phyloP scores from a whole-genome alignment of 1,140 invertebrate genomes.

The Pogonus chalceus region DNA sequence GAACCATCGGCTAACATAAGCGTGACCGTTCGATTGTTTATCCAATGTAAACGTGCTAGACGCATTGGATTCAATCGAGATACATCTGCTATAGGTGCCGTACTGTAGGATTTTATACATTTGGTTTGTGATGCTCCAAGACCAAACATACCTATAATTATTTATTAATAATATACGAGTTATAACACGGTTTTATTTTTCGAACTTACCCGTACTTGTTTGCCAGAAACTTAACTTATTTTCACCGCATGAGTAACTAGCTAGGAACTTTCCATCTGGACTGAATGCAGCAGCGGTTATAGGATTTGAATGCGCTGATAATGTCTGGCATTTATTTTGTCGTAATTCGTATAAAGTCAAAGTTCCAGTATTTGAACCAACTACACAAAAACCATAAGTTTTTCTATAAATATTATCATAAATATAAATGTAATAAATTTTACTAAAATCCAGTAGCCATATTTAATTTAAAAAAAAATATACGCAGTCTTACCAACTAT shows the following conservation, averaged over 20 bases:
- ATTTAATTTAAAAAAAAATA: neutral
- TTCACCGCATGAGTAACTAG: slow-evolving; percentile 91
- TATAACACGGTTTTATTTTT: neutral
- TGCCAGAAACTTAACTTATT: slow-evolving; percentile 98
- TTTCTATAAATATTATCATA: neutral
- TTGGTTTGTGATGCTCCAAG: slow-evolving; percentile 82
- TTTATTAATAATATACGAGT: neutral
- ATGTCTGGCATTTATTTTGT: slow-evolving; percentile 85
- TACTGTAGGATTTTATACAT: slow-evolving; percentile 88
- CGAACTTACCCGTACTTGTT: slow-evolving; percentile 58
- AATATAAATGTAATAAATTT: slow-evolving; percentile 3
- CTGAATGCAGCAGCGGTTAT: slow-evolving; percentile 92
- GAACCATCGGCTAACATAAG: slow-evolving; percentile 86
- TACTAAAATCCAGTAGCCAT: slow-evolving; percentile 6
- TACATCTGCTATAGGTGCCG: slow-evolving; percentile 81
- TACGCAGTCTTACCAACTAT: slow-evolving; percentile 55
- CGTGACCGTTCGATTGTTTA: slow-evolving; percentile 81
- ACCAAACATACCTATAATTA: slow-evolving; percentile 70
- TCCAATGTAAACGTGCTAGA: slow-evolving; percentile 85
- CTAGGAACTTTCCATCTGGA: slow-evolving; percentile 93
- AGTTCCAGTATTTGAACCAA: slow-evolving; percentile 85
- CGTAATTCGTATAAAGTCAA: slow-evolving; percentile 93
- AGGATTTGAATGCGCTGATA: slow-evolving; percentile 75
- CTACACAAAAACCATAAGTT: slow-evolving; percentile 33
- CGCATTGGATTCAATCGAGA: slow-evolving; percentile 74